These are phyloP conservation scores for Drosophila watanabei DNA, from an alignment of 1,140 invertebrate genomes.

Conservation along the genomic window DNA sequence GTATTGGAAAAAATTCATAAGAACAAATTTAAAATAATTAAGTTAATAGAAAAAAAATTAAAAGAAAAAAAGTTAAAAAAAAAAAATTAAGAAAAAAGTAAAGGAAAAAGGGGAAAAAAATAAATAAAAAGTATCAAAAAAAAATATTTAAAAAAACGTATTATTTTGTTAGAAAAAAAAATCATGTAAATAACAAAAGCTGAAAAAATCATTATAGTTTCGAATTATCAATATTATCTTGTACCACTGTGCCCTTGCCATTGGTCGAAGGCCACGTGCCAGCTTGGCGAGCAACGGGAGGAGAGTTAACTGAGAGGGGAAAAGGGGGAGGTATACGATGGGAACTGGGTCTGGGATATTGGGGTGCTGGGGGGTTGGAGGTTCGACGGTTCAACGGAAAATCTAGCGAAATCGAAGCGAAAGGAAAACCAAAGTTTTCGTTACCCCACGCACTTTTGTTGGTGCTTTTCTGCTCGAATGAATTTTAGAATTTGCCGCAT, in stretches of 20 bases:
- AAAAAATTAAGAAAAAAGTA: too few species aligned
- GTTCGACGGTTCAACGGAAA: conserved; percentile 15
- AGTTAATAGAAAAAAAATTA: too few species aligned
- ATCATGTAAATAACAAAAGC: not conserved
- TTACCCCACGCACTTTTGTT: conserved; percentile 21
- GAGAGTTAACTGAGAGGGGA: not conserved
- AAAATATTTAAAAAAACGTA: too few species aligned
- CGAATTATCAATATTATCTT: not conserved
- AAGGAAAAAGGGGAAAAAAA: too few species aligned
- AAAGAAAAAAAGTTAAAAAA: too few species aligned
- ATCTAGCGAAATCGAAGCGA: conserved; percentile 40
- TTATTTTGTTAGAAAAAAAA: too few species aligned
- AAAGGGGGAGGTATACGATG: not conserved
- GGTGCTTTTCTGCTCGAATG: conserved; percentile 62
- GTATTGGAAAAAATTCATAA: too few species aligned
- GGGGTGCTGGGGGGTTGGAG: not conserved
- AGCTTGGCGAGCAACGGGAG: not conserved
- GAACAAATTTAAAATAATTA: too few species aligned
- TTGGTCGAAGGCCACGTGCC: conserved; percentile 34
- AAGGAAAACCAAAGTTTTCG: conserved; percentile 54
- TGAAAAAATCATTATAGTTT: not conserved
- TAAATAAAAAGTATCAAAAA: too few species aligned
- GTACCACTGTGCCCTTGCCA: conserved; percentile 15
- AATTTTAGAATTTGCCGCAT: conserved; percentile 71
- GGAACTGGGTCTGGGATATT: not conserved